Evolutionary conservation across 2,888 invertebrate genomes (phyloP), one percentile per base, ranked within the genome.

Genomic region (Leucozona laternaria): DNA sequence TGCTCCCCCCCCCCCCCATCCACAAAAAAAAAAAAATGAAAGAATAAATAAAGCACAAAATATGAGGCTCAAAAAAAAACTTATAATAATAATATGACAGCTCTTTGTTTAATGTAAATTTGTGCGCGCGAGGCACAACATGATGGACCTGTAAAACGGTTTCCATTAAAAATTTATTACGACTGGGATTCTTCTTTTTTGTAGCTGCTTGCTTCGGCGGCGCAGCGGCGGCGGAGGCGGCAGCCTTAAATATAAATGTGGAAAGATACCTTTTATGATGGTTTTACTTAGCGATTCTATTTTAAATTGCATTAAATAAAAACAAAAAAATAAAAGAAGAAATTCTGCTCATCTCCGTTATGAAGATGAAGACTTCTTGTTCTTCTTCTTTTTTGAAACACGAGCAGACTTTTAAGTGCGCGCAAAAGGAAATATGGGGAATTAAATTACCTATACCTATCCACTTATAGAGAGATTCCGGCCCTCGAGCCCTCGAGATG

Each of bases 151-250:
- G 82, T 79, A 79, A 86, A 86, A 82, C 78, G 86, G 58, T 86
- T 86, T 82, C 75, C 86, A 86, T 86, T 86, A 82, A 86, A 86
- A 82, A 86, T 86, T 79, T 82, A 86, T 75, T 79, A 82, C 86
- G 25, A 71, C 82, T 66, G 86, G 82, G 86, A 86, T 77, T 77
- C 62, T 53, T 17, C 37, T 25, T 3, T n/a, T 1, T 7, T 5
- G 3, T n/a, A 13, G 17, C n/a, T 50, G 20, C 20, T 13, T 25
- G 53, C 28, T 45, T 25, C 4, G 25, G n/a, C n/a, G n/a, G n/a
- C n/a, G n/a, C n/a, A n/a, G n/a, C n/a, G n/a, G n/a, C n/a, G n/a
- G n/a, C n/a, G n/a, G n/a, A n/a, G n/a, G n/a, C n/a, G n/a, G n/a
- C n/a, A n/a, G 43, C 43, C 40, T 62, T 20, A 28, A 43, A 45